A percentile compares a stretch with the other conserved stretches of the same genome.
Conservation (phyloP, 2,888 invertebrate genomes). For the Epinotia ramella region DNA sequence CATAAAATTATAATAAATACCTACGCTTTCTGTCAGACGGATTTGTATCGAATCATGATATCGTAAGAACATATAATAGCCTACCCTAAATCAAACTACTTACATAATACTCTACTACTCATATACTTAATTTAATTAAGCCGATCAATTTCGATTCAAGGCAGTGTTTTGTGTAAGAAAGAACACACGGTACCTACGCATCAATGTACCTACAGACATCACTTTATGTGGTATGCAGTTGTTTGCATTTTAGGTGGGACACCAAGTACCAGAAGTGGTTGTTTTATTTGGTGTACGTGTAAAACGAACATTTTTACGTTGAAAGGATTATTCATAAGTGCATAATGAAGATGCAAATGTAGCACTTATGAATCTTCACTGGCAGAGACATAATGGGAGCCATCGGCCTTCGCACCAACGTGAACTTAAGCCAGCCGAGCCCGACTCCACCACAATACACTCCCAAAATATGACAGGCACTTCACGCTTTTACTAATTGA, state of each 20-base stretch:
- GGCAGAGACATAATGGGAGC: slow-evolving; percentile 68
- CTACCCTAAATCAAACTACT: no score
- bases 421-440: slow-evolving; percentile 58
- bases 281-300: slow-evolving; percentile 39
- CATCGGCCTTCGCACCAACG: slow-evolving; percentile 76
- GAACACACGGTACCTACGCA: no score
- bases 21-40: no score
- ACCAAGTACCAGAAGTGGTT: slow-evolving; percentile 16
- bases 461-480: slow-evolving; percentile 76
- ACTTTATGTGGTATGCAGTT: no score
- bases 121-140: no score
- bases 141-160: no score
- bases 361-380: slow-evolving; percentile 62
- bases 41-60: no score
- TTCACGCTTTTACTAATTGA: slow-evolving; percentile 82
- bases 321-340: slow-evolving; percentile 75
- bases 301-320: slow-evolving; percentile 51
- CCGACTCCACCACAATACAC: slow-evolving; percentile 61
- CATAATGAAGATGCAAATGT: slow-evolving; percentile 79
- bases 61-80: no score
- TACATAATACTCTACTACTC: no score
- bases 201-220: no score
- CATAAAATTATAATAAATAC: no score
- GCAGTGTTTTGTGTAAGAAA: no score
- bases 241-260: neutral